Evolutionary conservation across 2,888 invertebrate species (phyloP), one percentile per base, ranked within the genome.

Genomic region (Torymus texanus): DNA sequence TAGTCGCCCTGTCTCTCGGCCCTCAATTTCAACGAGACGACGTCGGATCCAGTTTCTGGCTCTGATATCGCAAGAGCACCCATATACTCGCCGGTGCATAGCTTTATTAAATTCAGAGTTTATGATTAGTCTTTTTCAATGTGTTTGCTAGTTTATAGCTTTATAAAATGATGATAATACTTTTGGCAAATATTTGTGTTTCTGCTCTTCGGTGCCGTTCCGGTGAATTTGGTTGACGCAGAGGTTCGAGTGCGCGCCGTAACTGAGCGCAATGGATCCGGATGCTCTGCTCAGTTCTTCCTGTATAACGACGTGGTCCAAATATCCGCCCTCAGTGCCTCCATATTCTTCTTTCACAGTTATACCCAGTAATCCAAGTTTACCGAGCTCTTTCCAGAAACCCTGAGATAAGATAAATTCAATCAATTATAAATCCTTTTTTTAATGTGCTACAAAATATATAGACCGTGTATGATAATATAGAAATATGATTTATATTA

Each of bases 211-310:
- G 29, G 93, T 97, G n/a, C 97, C 99, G 90, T 99, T 97, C 86
- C 97, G 93, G 81, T 96, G 95, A 78, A 99, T 95, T 91, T 99
- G 99, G 91, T 99, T 99, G 8, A 99, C 91, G 88, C 98, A 99
- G 12, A 99, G 92, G 91, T 99, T 99, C 0, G 99, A 98, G 91
- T 99, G 98, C 2, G 98, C 98, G 8, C 97, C 98, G 88, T 99
- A 99, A 71, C 97, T 97, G 2, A 99, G 91, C 0, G 93, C 97
- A 66, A 99, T 94, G 0, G 95, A 93, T 0, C 93, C 95, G 81
- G 94, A 93, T 8, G 96, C 98, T 86, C 99, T 93, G 2, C 97
- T 97, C 74, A 99, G 88, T 91, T 99, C 99, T 90, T 99, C 99
- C 95, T 97, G 94, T 29, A 97, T 95, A 78, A 99, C 92, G 82